These are phyloP conservation scores for Sclerurus mexicanus DNA, from an alignment of 2,113 vertebrate species.

Conservation along the genomic window DNA sequence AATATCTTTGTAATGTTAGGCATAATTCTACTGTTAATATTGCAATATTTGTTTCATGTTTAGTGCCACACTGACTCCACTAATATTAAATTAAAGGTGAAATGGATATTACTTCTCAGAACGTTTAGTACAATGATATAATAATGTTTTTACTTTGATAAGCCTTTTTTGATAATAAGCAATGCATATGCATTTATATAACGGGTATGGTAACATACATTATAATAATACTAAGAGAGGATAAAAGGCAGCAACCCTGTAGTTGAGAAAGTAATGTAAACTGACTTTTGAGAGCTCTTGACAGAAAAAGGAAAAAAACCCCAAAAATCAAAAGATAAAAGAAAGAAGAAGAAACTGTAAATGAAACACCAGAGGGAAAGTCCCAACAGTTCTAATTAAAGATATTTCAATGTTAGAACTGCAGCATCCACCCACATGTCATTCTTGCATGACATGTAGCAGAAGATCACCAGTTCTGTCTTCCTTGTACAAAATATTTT, in stretches of 20 bases:
- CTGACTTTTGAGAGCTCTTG: neutral
- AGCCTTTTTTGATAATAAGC: neutral
- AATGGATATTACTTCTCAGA: neutral
- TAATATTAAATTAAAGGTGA: neutral
- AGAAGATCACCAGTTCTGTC: slow-evolving; percentile 36
- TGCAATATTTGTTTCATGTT: neutral
- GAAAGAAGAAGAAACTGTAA: neutral
- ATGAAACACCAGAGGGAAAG: slow-evolving; percentile 9
- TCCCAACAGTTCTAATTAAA: slow-evolving; percentile 52
- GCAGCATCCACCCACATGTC: slow-evolving; percentile 34
- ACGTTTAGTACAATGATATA: neutral
- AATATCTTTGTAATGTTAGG: neutral
- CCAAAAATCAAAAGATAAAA: neutral
- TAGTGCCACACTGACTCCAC: neutral
- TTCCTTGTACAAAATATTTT: slow-evolving; percentile 4
- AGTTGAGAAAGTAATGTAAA: neutral
- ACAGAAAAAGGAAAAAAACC: neutral
- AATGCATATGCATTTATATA: neutral
- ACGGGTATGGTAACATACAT: neutral
- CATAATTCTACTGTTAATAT: neutral
- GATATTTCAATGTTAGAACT: neutral
- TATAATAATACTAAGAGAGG: neutral
- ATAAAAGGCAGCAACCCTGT: neutral
- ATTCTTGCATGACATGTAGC: slow-evolving; percentile 32
- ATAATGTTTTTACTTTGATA: neutral